These are phyloP conservation scores for Tinea pellionella DNA, from an alignment of 2,888 invertebrate species.

Conservation along the genomic window DNA sequence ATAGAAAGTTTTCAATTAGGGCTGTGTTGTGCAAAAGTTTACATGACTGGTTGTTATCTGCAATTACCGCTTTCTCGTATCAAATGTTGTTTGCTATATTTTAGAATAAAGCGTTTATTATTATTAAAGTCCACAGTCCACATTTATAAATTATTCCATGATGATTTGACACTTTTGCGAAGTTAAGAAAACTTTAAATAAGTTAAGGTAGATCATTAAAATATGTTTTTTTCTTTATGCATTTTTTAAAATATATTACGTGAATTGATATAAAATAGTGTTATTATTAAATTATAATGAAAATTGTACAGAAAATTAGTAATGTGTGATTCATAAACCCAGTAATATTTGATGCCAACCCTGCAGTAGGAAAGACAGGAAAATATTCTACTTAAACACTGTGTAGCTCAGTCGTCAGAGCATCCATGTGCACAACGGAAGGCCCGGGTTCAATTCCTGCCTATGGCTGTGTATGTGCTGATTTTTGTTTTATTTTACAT, in stretches of 20 bases:
- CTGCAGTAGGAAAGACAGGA: too few species aligned
- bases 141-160: background rate
- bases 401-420: too few species aligned
- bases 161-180: background rate
- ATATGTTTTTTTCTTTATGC: background rate
- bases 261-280: background rate
- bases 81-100: background rate
- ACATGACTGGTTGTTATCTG: background rate
- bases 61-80: background rate
- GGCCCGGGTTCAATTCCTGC: too few species aligned
- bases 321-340: too few species aligned
- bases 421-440: too few species aligned
- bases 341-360: too few species aligned
- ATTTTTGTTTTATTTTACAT: too few species aligned
- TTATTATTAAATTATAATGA: too few species aligned
- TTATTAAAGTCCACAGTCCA: background rate
- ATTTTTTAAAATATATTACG: background rate
- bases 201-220: background rate
- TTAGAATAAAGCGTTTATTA: background rate
- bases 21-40: background rate
- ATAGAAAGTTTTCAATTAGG: background rate
- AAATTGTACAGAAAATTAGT: too few species aligned
- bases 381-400: too few species aligned
- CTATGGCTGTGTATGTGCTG: too few species aligned
- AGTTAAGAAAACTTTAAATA: background rate